Evolutionary conservation across 2,797 vertebrate species (phyloP), one percentile per base, ranked within the genome.

Genomic region (Syngnathus acus): DNA sequence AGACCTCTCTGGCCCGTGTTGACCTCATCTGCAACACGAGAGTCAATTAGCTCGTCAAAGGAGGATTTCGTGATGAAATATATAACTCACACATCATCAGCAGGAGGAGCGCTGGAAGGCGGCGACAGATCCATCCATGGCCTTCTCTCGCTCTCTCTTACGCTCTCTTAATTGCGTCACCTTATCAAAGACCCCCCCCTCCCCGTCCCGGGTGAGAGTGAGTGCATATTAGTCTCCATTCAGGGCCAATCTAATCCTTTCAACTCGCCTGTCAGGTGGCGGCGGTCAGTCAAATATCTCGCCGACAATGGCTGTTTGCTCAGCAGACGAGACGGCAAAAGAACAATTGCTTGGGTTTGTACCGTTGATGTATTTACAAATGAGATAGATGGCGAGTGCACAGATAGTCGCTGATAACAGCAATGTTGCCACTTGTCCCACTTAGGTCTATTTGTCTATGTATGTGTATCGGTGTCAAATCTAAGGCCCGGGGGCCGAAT

Each of bases 221-320:
- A 76, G 75, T 68, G 69, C 68, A 84, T 84, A 89, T 88, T 85
- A 87, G 74, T 84, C 83, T 81, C 76, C 74, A 80, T 88, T 88
- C 80, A 83, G 73, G 47, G 67, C 73, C 78, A 81, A 80, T 86
- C 74, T 82, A 82, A 84, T 86, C 80, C 81, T 85, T 87, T 83
- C 21, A 82, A 72, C 64, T 78, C 64, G 5, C 71, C 68, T 69
- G 72, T 77, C 68, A 63, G 76, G 75, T 78, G 79, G 62, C 70
- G 76, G 61, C 68, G 73, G 79, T 80, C 83, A 78, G 69, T 84
- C 76, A 74, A 72, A 78, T 16, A 6, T 2, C 42, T 43, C 8
- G 10, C 42, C 2, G 42, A 43, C 42, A 43, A 43, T 0, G 8
- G 9, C 42, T 11, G 42, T 43, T 43, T 43, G 10, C 42, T 9